Evolutionary conservation across 2,888 invertebrate species (phyloP), one percentile per base, ranked within the genome.

Genomic region (Eupithecia inturbata): DNA sequence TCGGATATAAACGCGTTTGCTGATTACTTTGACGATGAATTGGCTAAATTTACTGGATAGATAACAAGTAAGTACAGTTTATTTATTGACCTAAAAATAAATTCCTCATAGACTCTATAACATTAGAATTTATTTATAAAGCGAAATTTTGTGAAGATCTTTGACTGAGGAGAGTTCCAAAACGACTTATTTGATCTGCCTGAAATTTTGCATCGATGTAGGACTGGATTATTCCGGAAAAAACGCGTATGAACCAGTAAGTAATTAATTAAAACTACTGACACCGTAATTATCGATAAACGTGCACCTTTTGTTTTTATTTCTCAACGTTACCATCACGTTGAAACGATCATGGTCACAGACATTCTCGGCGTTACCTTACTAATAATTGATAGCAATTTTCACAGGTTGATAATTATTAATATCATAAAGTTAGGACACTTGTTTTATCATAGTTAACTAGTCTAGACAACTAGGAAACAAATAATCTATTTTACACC

Each of bases 1-100:
- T 74, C 84, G 66, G 89, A 85, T 62, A 91, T 93, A 62, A 92
- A 92, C 77, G 74, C 84, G 74, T 91, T 91, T 76, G 71, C 91
- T 16, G 92, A 92, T 80, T 82, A 85, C 36, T 79, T 81, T 16
- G 76, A 81, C 3, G 79, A 81, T 0, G 89, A 90, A 79, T 69
- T 85, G 7, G 66, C 74, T 28, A 33, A 68, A 57, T 53, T 79
- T 62, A 71, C 33, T 70, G 77, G 78, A 72, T 81, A 73, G 73
- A 31, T 14, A 67, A 16, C 67, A 78, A 76, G 79, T 78, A 49
- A 74, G 45, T 70, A 72, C 10, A 26, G 41, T 36, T 33, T 31
- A 22, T 33, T 9, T 33, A 62, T 36, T 49, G 3, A 2, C 5
- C 31, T 31, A 31, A 31, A 31, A n/a, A n/a, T n/a, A n/a, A n/a